Conservation (phyloP, 2,888 invertebrate species). For the Carabus problematicus region DNA sequence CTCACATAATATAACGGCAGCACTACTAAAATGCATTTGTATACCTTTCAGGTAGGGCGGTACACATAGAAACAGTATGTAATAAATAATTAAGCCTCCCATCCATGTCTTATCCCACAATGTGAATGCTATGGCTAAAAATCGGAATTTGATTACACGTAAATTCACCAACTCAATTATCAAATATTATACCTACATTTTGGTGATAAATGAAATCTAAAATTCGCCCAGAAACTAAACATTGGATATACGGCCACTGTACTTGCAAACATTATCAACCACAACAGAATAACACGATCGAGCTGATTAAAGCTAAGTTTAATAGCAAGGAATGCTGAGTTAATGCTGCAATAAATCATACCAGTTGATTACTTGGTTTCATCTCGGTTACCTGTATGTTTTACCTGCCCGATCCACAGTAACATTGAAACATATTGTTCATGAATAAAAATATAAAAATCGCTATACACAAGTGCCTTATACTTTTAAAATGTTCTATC, state of each 20-base stretch:
- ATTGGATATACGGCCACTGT: constrained; percentile 59
- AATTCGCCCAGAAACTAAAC: constrained; percentile 62
- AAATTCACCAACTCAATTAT: no score
- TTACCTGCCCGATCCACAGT: constrained; percentile 78
- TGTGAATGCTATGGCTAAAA: constrained; percentile 53
- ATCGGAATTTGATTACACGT: constrained; percentile 41
- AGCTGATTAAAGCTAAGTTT: constrained; percentile 66
- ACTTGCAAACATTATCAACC: constrained; percentile 62
- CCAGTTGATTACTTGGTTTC: constrained; percentile 51
- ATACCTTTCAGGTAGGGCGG: constrained; percentile 58
- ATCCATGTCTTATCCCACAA: constrained; percentile 59
- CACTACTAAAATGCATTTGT: constrained; percentile 64
- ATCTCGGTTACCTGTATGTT: constrained; percentile 45
- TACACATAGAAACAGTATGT: constrained; percentile 55
- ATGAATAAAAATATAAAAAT: constrained; percentile 75
- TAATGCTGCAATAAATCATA: no score
- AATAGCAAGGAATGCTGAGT: constrained; percentile 58
- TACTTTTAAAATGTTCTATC: constrained; percentile 79
- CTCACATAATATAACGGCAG: constrained; percentile 65
- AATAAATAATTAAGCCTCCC: constrained; percentile 54
- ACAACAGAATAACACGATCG: constrained; percentile 64
- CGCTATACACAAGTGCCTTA: constrained; percentile 85
- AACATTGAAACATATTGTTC: constrained; percentile 76
- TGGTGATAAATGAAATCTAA: constrained; percentile 50
- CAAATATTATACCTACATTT: constrained; percentile 55